These are phyloP conservation scores for Magallana angulata DNA, from an alignment of 1,140 invertebrate species.

Conservation along the genomic window DNA sequence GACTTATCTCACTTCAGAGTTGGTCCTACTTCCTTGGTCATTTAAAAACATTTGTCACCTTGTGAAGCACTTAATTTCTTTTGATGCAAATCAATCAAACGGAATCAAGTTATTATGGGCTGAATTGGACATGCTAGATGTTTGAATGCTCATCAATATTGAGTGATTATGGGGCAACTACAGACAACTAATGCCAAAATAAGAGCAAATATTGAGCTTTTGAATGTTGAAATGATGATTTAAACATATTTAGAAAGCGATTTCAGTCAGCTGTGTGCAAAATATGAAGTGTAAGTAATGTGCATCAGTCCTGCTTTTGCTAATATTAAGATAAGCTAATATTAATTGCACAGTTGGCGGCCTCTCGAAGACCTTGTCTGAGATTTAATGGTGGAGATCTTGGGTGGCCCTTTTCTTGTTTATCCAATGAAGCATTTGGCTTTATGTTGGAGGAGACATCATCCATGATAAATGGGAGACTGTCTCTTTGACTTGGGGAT, in stretches of 20 bases:
- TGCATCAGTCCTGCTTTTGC: not conserved
- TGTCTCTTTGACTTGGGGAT: not conserved
- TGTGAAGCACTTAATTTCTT: not conserved
- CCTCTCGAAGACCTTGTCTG: not conserved
- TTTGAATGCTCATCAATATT: not conserved
- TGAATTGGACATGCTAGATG: not conserved
- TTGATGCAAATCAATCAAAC: not conserved
- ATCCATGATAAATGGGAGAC: constrained; percentile 21
- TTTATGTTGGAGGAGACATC: constrained; percentile 17
- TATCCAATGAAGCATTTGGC: constrained; percentile 37
- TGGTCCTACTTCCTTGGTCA: constrained; percentile 4
- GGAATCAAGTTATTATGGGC: not conserved
- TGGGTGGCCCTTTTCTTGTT: constrained; percentile 27
- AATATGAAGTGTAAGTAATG: constrained; percentile 2
- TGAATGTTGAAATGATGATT: constrained; percentile 15
- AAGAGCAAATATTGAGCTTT: not conserved
- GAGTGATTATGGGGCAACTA: not conserved
- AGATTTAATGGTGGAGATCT: constrained; percentile 30
- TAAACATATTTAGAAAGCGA: constrained; percentile 6
- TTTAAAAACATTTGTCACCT: constrained; percentile 17
- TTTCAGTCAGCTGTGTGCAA: constrained; percentile 25
- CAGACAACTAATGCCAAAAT: not conserved
- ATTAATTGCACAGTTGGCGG: constrained; percentile 17
- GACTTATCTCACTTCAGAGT: not conserved
- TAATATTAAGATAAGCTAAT: constrained; percentile 29